These are phyloP conservation scores for Podarcis cretensis DNA, from an alignment of 2,113 vertebrate genomes.

Conservation along the genomic window DNA sequence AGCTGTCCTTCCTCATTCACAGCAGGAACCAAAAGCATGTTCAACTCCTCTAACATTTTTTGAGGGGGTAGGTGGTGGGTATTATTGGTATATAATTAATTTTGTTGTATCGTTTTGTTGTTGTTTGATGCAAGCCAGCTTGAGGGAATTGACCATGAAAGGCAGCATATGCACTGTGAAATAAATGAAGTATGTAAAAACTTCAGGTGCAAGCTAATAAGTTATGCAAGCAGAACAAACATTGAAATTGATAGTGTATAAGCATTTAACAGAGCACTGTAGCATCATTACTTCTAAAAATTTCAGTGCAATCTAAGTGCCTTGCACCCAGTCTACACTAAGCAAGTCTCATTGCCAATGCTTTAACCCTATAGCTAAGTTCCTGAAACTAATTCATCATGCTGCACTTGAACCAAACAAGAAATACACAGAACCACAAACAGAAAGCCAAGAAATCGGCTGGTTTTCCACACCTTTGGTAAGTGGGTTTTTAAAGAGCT, in stretches of 20 bases:
- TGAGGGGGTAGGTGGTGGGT: too few species aligned
- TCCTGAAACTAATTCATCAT: conserved; percentile 79
- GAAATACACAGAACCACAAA: conserved; percentile 85
- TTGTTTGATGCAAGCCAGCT: background rate
- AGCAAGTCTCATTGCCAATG: background rate
- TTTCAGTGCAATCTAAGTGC: background rate
- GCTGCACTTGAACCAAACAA: conserved; percentile 80
- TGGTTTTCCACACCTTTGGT: conserved; percentile 88
- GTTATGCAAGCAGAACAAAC: background rate
- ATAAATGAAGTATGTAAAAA: background rate
- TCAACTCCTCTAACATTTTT: background rate
- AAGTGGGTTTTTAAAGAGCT: conserved; percentile 43
- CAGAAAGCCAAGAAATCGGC: conserved; percentile 89
- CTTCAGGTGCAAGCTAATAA: background rate
- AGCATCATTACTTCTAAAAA: background rate
- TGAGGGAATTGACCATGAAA: background rate
- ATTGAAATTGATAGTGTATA: background rate
- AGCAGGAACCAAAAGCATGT: background rate
- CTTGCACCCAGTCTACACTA: background rate
- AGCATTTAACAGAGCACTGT: background rate
- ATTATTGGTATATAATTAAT: background rate
- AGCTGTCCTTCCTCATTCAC: background rate
- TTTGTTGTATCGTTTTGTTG: background rate
- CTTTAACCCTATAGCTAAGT: conserved; percentile 72
- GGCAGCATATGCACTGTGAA: background rate